A percentile compares a stretch with the other conserved stretches of the same genome.
Conservation (phyloP, 1,140 invertebrate species). For the Venustaconcha ellipsiformis region DNA sequence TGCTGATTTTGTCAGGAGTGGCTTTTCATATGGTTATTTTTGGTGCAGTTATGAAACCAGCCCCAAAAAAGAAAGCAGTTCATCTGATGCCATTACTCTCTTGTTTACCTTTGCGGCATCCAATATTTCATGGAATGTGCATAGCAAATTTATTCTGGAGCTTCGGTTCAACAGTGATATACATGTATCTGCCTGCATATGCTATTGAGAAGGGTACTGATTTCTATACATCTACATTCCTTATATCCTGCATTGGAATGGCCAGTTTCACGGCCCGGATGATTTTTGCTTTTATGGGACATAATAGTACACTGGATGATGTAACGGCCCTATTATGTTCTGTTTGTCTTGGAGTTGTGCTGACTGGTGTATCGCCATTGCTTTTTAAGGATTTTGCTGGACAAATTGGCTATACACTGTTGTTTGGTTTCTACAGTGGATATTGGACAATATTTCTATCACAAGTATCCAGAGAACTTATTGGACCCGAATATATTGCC, state of each 20-base stretch:
- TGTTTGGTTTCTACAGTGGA: slow-evolving; percentile 65
- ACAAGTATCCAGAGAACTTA: slow-evolving; percentile 56
- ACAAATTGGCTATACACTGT: slow-evolving; percentile 61
- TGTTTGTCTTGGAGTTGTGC: slow-evolving; percentile 54
- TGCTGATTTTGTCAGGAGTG: slow-evolving; percentile 84
- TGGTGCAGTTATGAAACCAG: slow-evolving; percentile 73
- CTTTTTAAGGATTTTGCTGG: slow-evolving; percentile 62
- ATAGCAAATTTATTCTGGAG: slow-evolving; percentile 66
- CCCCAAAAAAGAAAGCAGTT: slow-evolving; percentile 44
- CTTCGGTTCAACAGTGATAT: slow-evolving; percentile 63
- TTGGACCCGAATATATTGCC: slow-evolving; percentile 63
- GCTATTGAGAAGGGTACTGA: slow-evolving; percentile 53
- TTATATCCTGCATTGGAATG: slow-evolving; percentile 59
- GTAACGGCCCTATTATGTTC: slow-evolving; percentile 60
- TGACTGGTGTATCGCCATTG: slow-evolving; percentile 59
- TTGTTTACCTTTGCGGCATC: slow-evolving; percentile 57
- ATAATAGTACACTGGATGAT: slow-evolving; percentile 58
- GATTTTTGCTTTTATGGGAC: slow-evolving; percentile 64
- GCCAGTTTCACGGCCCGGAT: slow-evolving; percentile 54
- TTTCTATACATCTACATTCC: slow-evolving; percentile 52
- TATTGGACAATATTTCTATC: slow-evolving; percentile 66
- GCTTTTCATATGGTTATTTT: slow-evolving; percentile 90
- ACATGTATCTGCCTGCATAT: slow-evolving; percentile 64
- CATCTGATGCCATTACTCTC: slow-evolving; percentile 55
- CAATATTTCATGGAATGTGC: slow-evolving; percentile 61